These are phyloP conservation scores for Chaetodon trifascialis DNA, from an alignment of 2,113 vertebrate species.

Conservation along the genomic window DNA sequence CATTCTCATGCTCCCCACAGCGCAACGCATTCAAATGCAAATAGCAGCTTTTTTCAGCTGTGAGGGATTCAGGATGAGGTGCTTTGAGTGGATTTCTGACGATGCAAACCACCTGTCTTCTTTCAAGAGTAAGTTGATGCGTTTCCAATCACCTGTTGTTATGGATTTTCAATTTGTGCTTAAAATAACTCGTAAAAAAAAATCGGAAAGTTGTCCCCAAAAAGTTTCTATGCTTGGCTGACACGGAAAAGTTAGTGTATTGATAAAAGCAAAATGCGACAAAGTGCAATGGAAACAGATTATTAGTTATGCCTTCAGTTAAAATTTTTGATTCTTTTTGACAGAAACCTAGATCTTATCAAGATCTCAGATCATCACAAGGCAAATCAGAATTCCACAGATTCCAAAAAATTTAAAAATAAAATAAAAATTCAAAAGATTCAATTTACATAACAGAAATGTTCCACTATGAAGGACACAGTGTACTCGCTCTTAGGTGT, in stretches of 20 bases:
- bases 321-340: neutral
- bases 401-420: neutral
- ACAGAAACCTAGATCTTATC: too few species aligned
- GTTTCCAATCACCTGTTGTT: too few species aligned
- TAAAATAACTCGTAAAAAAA: neutral
- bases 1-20: neutral
- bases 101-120: neutral
- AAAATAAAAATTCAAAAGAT: neutral
- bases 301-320: neutral
- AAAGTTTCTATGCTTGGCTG: too few species aligned
- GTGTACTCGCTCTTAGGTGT: neutral
- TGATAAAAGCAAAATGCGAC: too few species aligned
- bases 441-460: neutral
- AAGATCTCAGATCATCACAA: neutral
- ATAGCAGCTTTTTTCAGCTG: neutral
- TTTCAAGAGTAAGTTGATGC: neutral
- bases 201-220: too few species aligned
- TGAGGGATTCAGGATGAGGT: neutral
- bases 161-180: too few species aligned
- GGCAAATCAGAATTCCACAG: neutral
- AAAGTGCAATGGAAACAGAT: too few species aligned
- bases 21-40: neutral
- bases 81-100: neutral
- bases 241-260: too few species aligned
- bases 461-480: neutral